phyloP scores from a whole-genome alignment of 37 sponge, comb jelly and placozoan genomes.

The Haliclona indistincta region DNA sequence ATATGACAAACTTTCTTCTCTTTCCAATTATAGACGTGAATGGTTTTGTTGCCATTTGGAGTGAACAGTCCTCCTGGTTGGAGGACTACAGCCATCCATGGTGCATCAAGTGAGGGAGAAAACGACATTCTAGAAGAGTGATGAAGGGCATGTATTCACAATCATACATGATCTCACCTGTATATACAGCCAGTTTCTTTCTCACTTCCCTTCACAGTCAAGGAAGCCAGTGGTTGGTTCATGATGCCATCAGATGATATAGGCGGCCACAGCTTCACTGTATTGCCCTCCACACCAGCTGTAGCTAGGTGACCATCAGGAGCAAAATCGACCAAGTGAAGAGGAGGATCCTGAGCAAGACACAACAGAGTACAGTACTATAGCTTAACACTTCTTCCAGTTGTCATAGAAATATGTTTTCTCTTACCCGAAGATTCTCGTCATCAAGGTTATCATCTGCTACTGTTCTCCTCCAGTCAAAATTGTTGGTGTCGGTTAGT shows the following conservation, averaged over 20 bases:
- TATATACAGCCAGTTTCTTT: conserved; percentile 31
- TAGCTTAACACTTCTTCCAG: not conserved
- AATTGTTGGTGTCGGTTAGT: conserved; percentile 19
- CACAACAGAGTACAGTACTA: not conserved
- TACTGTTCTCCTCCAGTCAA: conserved; percentile 38
- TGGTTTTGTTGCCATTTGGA: conserved; percentile 47
- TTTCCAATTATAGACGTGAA: conserved; percentile 52
- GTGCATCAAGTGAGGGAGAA: conserved; percentile 30
- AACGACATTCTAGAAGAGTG: conserved; percentile 33
- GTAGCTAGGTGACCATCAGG: conserved; percentile 60
- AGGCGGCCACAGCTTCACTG: conserved; percentile 53
- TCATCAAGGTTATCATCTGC: conserved; percentile 54
- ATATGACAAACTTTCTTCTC: conserved; percentile 46
- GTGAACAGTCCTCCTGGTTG: conserved; percentile 72
- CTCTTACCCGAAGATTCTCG: conserved; percentile 37
- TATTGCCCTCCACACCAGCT: conserved; percentile 57
- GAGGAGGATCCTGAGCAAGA: conserved; percentile 47
- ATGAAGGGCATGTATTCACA: no score
- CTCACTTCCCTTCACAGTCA: conserved; percentile 1
- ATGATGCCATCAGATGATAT: conserved; percentile 4
- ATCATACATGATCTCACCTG: conserved; percentile 21
- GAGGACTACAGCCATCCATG: conserved; percentile 60
- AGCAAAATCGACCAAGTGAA: conserved; percentile 56
- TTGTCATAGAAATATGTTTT: no score
- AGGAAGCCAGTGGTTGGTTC: conserved; percentile 12